phyloP scores from a whole-genome alignment of 2,113 vertebrate species.

The Cervus canadensis region DNA sequence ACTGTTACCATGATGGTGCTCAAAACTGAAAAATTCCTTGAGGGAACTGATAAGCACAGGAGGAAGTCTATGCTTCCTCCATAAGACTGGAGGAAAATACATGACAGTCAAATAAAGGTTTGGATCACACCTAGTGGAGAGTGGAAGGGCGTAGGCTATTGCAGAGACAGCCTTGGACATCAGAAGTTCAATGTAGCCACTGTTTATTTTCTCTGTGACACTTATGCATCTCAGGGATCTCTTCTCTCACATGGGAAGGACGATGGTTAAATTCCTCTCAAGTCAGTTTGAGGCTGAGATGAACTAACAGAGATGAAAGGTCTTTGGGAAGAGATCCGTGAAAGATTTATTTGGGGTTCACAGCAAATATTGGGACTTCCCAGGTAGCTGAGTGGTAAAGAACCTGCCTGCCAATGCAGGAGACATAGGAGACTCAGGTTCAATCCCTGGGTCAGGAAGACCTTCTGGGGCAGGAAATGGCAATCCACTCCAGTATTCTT shows the following conservation, averaged over 20 bases:
- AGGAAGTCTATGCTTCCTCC: neutral
- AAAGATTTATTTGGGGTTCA: no score
- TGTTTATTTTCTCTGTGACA: neutral
- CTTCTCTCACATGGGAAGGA: neutral
- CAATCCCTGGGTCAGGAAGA: neutral
- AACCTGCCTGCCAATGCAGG: neutral
- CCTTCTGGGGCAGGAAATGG: neutral
- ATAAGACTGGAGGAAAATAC: neutral
- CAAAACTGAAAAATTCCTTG: neutral
- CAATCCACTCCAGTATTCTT: neutral
- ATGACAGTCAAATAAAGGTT: neutral
- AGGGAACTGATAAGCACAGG: neutral
- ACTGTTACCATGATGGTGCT: neutral
- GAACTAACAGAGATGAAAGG: rapidly evolving
- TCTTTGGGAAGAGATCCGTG: neutral
- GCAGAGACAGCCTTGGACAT: neutral
- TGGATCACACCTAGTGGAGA: rapidly evolving
- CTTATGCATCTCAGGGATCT: neutral
- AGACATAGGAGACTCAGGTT: neutral
- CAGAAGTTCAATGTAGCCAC: rapidly evolving
- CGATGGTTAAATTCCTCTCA: neutral
- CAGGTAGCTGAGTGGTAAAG: neutral
- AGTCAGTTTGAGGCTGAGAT: neutral
- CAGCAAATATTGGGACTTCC: neutral
- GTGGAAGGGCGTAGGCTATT: rapidly evolving